A percentile compares a stretch with the other conserved stretches of the same genome.
Conservation (phyloP, 2,797 vertebrate species). For the Leuciscus waleckii region DNA sequence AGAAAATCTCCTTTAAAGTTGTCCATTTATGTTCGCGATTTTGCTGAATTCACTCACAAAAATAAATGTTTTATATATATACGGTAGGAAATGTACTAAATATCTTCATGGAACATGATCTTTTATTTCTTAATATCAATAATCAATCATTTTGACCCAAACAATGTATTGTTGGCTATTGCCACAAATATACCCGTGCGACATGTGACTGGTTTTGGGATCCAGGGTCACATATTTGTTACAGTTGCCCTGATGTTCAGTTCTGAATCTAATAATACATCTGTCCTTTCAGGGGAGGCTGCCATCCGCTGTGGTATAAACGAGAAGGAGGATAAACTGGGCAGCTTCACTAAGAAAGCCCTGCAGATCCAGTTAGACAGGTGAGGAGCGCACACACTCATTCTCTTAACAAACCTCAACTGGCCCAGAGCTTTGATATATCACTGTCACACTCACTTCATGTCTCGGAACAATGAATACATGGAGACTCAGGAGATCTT, state of each 20-base stretch:
- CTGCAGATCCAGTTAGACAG: constrained; percentile 97
- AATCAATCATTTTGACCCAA: too few relatives aligned
- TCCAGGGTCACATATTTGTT: not conserved
- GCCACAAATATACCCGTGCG: too few relatives aligned
- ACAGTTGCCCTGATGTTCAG: not conserved
- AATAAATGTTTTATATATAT: too few relatives aligned
- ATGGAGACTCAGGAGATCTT: not conserved
- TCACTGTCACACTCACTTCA: not conserved
- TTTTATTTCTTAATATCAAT: too few relatives aligned
- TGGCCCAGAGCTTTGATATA: not conserved
- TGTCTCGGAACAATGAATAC: not conserved
- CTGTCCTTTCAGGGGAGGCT: constrained; percentile 84
- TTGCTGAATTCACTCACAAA: too few relatives aligned
- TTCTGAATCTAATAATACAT: not conserved
- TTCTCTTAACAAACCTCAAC: constrained; percentile 7
- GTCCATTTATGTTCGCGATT: too few relatives aligned
- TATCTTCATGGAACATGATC: too few relatives aligned
- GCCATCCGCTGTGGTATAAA: constrained; percentile 86
- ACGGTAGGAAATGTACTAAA: too few relatives aligned
- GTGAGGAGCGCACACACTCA: constrained; percentile 70
- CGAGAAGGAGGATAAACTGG: constrained; percentile 88
- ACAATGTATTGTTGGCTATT: too few relatives aligned
- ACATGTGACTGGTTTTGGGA: too few relatives aligned
- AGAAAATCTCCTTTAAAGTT: too few relatives aligned
- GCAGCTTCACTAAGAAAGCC: constrained; percentile 94